A percentile compares a stretch with the other conserved stretches of the same genome.
Evolutionary conservation across 2,888 invertebrate species (phyloP).

Genomic region (Tricholauxania praeusta): DNA sequence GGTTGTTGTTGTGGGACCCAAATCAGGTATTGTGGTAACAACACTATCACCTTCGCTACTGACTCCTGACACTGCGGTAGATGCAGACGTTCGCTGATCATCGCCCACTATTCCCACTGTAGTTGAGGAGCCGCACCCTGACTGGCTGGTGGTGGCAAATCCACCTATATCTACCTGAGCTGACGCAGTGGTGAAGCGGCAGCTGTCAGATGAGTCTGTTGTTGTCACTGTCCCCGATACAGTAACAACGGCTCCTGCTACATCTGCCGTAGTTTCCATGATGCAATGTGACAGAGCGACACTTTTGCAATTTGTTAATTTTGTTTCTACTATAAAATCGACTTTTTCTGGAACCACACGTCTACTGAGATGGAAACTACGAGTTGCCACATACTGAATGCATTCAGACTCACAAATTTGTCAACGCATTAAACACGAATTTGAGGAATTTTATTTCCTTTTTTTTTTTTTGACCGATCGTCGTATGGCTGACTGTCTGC

Average conservation of each 20-base stretch:
- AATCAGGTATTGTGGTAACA: conserved; percentile 31
- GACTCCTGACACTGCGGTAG: not conserved
- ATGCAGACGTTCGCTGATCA: not conserved
- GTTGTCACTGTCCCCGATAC: conserved; percentile 12
- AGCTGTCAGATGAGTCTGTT: conserved; percentile 31
- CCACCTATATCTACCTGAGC: conserved; percentile 9
- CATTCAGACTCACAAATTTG: not conserved
- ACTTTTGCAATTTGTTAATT: conserved; percentile 34
- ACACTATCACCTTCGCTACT: conserved; percentile 3
- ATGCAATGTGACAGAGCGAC: not conserved
- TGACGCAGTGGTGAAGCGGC: not conserved
- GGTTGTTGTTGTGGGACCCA: conserved; percentile 28
- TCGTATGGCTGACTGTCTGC: conserved; percentile 43
- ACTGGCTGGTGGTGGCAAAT: not conserved
- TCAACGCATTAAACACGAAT: no score
- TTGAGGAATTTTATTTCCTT: no score
- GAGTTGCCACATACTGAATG: not conserved
- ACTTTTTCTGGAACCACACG: conserved; percentile 29
- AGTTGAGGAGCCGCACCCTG: conserved; percentile 21
- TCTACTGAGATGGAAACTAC: not conserved
- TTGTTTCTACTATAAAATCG: conserved; percentile 53
- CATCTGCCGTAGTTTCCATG: conserved; percentile 47
- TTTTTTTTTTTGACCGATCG: no score
- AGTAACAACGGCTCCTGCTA: not conserved
- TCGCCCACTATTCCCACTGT: conserved; percentile 14